phyloP scores from a whole-genome alignment of 2,888 invertebrate species.

The Cremastobaeus sp. region DNA sequence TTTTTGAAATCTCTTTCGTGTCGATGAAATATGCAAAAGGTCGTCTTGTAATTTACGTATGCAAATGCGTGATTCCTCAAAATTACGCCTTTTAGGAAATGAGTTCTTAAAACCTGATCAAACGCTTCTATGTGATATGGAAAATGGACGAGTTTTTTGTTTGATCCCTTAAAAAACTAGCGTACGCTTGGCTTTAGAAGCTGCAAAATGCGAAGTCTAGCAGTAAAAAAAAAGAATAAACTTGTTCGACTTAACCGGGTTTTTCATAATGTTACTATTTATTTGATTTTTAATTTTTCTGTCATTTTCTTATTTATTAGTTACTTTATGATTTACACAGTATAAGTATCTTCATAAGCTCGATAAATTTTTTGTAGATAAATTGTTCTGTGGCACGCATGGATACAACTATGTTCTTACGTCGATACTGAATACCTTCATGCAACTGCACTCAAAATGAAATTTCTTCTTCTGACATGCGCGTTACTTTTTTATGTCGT shows the following conservation, averaged over 20 bases:
- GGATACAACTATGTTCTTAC: slow-evolving; percentile 5
- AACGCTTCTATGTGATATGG: neutral
- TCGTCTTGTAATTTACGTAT: slow-evolving; percentile 16
- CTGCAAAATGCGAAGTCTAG: too few species aligned
- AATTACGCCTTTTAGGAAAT: slow-evolving; percentile 10
- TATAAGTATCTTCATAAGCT: too few species aligned
- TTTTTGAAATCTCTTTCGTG: slow-evolving; percentile 18
- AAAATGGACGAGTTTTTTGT: neutral
- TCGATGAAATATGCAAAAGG: slow-evolving; percentile 6
- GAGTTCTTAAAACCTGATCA: neutral
- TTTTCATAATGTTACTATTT: too few species aligned
- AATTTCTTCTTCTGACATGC: slow-evolving; percentile 21
- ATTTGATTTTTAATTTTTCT: too few species aligned
- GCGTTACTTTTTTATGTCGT: slow-evolving; percentile 18
- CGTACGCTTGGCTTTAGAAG: too few species aligned
- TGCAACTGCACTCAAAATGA: slow-evolving; percentile 35
- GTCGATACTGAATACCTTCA: neutral
- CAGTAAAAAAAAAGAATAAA: too few species aligned
- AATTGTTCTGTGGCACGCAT: neutral
- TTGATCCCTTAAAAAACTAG: too few species aligned
- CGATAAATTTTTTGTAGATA: slow-evolving; percentile 22
- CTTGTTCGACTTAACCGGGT: too few species aligned
- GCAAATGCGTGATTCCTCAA: slow-evolving; percentile 6
- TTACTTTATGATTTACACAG: too few species aligned
- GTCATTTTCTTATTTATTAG: too few species aligned